Conservation (phyloP, 2,888 invertebrate genomes). For the Parnassius glacialis region DNA sequence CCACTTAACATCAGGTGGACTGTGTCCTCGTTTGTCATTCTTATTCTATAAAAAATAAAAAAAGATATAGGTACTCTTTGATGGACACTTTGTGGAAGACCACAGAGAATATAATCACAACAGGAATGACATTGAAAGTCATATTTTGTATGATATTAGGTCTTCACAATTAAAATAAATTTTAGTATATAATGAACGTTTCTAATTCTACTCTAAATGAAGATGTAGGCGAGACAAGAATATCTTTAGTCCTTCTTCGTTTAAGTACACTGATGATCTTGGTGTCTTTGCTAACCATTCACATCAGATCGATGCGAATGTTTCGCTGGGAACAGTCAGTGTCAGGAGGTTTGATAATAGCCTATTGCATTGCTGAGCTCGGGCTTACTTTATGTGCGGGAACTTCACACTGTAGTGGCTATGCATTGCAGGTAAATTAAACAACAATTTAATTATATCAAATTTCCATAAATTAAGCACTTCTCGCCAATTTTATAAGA, state of each 20-base stretch:
- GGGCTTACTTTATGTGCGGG: conserved; percentile 51
- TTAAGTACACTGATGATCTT: conserved; percentile 41
- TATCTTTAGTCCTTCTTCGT: conserved; percentile 40
- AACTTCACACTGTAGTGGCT: conserved; percentile 31
- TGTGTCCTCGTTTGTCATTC: too few species aligned
- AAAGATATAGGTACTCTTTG: too few species aligned
- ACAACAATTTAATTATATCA: too few species aligned
- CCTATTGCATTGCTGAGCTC: conserved; percentile 43
- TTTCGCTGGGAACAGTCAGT: conserved; percentile 64
- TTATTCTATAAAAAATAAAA: too few species aligned
- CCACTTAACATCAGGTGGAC: too few species aligned
- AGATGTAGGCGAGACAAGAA: conserved; percentile 4
- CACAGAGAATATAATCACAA: too few species aligned
- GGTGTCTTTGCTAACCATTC: conserved; percentile 45
- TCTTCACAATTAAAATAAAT: too few species aligned
- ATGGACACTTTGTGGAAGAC: too few species aligned
- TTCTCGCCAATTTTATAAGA: too few species aligned
- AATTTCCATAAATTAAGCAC: too few species aligned
- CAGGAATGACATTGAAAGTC: too few species aligned
- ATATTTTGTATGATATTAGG: too few species aligned
- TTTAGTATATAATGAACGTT: neutral
- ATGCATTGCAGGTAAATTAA: conserved; percentile 46
- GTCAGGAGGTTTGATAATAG: conserved; percentile 57
- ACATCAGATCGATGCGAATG: conserved; percentile 52
- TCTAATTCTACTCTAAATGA: neutral